These are phyloP conservation scores for Gallinago nigripennis DNA, from an alignment of 2,797 vertebrate species.

Conservation along the genomic window DNA sequence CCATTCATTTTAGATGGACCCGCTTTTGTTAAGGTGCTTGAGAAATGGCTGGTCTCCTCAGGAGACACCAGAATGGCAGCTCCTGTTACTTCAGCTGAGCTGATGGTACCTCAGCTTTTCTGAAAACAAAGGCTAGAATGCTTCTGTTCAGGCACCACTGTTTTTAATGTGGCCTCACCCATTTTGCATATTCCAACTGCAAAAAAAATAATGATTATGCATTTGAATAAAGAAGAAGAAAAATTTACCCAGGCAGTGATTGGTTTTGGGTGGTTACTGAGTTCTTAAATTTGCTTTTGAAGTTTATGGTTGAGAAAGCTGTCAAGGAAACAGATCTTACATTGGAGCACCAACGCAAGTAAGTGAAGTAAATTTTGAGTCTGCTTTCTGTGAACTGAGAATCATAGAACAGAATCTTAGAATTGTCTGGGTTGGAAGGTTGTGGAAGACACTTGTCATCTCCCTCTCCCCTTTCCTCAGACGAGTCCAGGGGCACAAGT, in stretches of 20 bases:
- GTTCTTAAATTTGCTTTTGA: not conserved
- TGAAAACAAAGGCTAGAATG: not conserved
- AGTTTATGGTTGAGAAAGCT: not conserved
- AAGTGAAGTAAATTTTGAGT: not conserved
- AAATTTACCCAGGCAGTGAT: not conserved
- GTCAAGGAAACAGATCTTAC: not conserved
- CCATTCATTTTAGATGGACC: not conserved
- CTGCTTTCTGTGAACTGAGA: not conserved
- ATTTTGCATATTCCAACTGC: not conserved
- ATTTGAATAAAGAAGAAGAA: not conserved
- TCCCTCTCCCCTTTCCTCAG: not conserved
- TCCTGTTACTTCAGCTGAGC: not conserved
- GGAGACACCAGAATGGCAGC: accelerated
- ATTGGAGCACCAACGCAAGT: not conserved
- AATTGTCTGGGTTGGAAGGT: not conserved
- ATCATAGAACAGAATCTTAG: too few species aligned
- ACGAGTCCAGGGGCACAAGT: not conserved
- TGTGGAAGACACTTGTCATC: not conserved
- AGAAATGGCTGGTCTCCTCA: not conserved
- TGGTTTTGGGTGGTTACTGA: not conserved
- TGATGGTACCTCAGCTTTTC: not conserved
- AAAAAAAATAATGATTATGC: not conserved
- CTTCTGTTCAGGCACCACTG: not conserved
- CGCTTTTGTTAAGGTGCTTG: not conserved
- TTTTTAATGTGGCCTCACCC: not conserved